These are phyloP conservation scores for Pharmacophagus antenor DNA, from an alignment of 2,888 invertebrate species.

Conservation along the genomic window DNA sequence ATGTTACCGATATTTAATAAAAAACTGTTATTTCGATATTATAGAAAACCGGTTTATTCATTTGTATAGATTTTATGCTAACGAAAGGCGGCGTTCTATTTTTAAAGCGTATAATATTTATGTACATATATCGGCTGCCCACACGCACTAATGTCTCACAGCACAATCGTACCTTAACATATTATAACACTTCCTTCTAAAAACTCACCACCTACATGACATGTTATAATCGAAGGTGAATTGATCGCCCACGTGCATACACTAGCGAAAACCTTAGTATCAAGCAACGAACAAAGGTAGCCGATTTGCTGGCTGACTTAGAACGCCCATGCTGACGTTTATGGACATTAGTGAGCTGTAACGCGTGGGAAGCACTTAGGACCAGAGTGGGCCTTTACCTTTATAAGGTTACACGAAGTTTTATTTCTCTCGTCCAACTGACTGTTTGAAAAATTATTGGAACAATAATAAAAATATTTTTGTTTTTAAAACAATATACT, in stretches of 20 bases:
- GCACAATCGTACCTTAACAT: constrained; percentile 42
- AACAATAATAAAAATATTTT: too few species aligned
- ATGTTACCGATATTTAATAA: too few species aligned
- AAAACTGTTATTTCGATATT: too few species aligned
- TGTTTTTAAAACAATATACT: too few species aligned
- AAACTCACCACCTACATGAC: constrained; percentile 63
- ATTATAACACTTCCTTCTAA: constrained; percentile 39
- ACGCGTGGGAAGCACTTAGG: constrained; percentile 68
- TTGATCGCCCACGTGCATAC: constrained; percentile 63
- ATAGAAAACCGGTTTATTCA: too few species aligned
- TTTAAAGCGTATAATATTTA: constrained; percentile 1
- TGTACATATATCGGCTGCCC: constrained; percentile 37
- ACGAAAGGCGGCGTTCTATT: neutral
- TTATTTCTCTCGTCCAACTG: constrained; percentile 11
- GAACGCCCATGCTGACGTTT: constrained; percentile 71
- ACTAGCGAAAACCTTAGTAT: constrained; percentile 58
- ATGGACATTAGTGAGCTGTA: constrained; percentile 67
- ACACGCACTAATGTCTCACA: constrained; percentile 52
- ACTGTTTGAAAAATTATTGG: neutral
- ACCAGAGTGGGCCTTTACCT: constrained; percentile 56
- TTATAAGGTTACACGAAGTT: constrained; percentile 50
- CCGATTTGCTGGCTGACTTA: constrained; percentile 67
- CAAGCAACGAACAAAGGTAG: constrained; percentile 68
- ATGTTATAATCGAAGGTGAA: constrained; percentile 73
- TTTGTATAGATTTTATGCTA: too few species aligned